Evolutionary conservation across 1,140 invertebrate genomes (phyloP).

Genomic region (Arctopsyche grandis): DNA sequence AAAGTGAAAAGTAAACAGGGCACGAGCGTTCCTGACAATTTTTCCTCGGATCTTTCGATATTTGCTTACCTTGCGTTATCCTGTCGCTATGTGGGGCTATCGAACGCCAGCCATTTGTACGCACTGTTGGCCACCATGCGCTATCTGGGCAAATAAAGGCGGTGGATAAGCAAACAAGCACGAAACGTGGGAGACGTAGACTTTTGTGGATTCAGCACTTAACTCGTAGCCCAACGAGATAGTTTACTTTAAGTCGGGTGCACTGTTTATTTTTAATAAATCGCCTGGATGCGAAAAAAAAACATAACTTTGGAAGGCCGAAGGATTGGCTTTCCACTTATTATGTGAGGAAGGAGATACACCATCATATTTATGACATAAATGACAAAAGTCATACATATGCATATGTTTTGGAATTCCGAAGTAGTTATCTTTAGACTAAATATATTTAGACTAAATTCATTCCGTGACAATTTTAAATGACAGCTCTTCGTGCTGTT

Average conservation of each 20-base stretch:
- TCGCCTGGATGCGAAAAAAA: neutral
- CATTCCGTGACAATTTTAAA: too few relatives aligned
- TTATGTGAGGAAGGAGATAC: too few relatives aligned
- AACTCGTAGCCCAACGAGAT: neutral
- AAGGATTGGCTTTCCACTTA: too few relatives aligned
- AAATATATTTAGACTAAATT: too few relatives aligned
- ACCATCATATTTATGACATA: too few relatives aligned
- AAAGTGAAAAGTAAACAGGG: constrained; percentile 18
- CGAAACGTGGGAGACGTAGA: neutral
- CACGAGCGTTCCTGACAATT: neutral
- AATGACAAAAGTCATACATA: too few relatives aligned
- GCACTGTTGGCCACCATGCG: neutral
- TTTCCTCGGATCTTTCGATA: neutral
- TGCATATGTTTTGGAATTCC: too few relatives aligned
- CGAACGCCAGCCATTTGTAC: constrained; percentile 9
- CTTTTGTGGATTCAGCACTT: constrained; percentile 14
- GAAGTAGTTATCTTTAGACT: too few relatives aligned
- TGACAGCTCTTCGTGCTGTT: too few relatives aligned
- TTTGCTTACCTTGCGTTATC: constrained; percentile 28
- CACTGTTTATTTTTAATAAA: constrained; percentile 23
- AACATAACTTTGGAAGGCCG: too few relatives aligned
- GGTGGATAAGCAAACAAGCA: constrained; percentile 22
- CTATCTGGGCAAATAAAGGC: constrained; percentile 12
- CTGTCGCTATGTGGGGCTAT: neutral
- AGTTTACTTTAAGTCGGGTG: neutral